phyloP scores from a whole-genome alignment of 2,797 vertebrate genomes.

The Chelon labrosus region DNA sequence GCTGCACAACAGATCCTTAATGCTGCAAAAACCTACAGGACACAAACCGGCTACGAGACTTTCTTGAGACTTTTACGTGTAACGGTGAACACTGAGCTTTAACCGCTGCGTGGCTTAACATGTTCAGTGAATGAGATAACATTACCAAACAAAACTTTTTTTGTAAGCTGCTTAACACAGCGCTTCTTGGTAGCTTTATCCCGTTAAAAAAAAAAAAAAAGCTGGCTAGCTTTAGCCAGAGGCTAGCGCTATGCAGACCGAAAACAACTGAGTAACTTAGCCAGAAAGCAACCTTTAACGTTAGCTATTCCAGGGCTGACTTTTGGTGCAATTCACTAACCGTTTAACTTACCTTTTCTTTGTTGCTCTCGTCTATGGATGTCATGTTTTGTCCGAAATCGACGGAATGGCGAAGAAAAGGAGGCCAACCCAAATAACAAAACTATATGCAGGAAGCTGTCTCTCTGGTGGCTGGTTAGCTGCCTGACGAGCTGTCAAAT shows the following conservation, averaged over 20 bases:
- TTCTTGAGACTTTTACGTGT: not conserved
- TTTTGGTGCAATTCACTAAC: slow-evolving; percentile 18
- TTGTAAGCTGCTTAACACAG: not conserved
- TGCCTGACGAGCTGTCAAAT: slow-evolving; percentile 76
- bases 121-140: not conserved
- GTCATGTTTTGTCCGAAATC: slow-evolving; percentile 73
- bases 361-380: slow-evolving; percentile 79
- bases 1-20: too few relatives aligned
- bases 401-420: slow-evolving; percentile 6
- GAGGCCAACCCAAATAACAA: slow-evolving; percentile 51
- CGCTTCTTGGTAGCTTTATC: not conserved
- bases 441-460: slow-evolving; percentile 66
- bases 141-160: not conserved
- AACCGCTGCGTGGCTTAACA: not conserved
- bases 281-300: slow-evolving; percentile 33
- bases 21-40: too few relatives aligned
- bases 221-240: slow-evolving; percentile 50
- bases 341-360: slow-evolving; percentile 80
- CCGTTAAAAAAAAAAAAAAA: not conserved
- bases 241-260: slow-evolving; percentile 30
- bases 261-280: slow-evolving; percentile 53
- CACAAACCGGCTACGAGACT: not conserved
- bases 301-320: slow-evolving; percentile 38
- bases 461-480: slow-evolving; percentile 44
- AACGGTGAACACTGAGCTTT: not conserved